A percentile compares a stretch with the other conserved stretches of the same genome.
Conservation (phyloP, 1,140 invertebrate species). For the Asbolus verrucosus region DNA sequence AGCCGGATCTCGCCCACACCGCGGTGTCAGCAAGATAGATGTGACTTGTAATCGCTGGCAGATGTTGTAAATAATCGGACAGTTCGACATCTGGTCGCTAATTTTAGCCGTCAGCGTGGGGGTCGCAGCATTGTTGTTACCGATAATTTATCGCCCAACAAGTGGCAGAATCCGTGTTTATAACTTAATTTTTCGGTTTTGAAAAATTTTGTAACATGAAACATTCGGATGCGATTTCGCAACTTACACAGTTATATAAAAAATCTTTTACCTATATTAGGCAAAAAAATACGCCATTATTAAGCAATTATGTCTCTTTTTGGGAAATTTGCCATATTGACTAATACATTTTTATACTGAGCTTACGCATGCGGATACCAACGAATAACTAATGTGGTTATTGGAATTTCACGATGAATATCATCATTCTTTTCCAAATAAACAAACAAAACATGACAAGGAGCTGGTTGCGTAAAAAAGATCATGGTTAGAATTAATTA, state of each 20-base stretch:
- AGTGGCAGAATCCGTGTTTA: not conserved
- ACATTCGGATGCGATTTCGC: no score
- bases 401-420: not conserved
- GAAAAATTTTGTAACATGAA: not conserved
- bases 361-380: not conserved
- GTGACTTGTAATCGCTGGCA: not conserved
- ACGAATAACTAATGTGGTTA: no score
- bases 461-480: constrained; percentile 17
- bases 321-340: not conserved
- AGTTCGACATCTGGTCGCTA: not conserved
- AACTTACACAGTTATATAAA: no score
- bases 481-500: constrained; percentile 14
- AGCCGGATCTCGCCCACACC: constrained; percentile 1
- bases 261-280: not conserved
- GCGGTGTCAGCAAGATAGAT: not conserved
- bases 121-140: not conserved
- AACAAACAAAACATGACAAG: constrained; percentile 7
- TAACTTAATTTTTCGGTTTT: constrained; percentile 5
- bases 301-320: not conserved
- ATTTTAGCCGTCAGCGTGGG: constrained; percentile 5
- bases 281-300: not conserved
- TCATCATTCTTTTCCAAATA: not conserved
- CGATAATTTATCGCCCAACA: not conserved
- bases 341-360: not conserved
- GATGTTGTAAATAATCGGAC: not conserved